Evolutionary conservation across 2,113 vertebrate genomes (phyloP), one percentile per base, ranked within the genome.

Genomic region (Tricholaema leucomelas): DNA sequence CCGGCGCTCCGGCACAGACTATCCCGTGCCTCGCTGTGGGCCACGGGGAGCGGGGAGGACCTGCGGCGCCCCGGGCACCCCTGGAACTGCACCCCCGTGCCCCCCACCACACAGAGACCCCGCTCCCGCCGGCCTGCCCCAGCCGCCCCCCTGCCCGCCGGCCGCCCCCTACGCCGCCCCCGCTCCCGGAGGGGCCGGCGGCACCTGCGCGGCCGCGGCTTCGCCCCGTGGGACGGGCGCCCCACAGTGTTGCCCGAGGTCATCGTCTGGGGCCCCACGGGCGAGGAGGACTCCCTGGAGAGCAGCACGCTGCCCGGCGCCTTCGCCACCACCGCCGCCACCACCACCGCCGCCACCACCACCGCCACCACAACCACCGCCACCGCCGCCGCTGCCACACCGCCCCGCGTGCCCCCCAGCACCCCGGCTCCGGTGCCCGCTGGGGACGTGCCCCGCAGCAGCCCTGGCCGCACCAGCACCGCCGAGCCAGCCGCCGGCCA

Each of bases 191-290:
- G 97, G 83, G 90, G 85, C 5, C 93, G 82, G 67, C 64, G 97
- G 88, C 97, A 97, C 48, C 87, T 96, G 31, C 97, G 88, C 6
- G 92, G 94, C 12, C 38, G 73, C 2, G 35, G 59, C 65, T 96
- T 97, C 7, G 87, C 95, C 50, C 88, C 91, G 3, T 50, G 81
- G 31, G 96, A 93, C 6, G 52, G 94, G 71, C 67, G 96, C 20
- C 90, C 97, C 80, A 98, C 98, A 0, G 84, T 79, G 3, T 88
- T 97, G 89, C 94, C 97, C 1, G 98, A 98, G 85, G 97, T 98
- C 95, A 98, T 98, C 15, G 96, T 97, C 56, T 98, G 98, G 98
- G 98, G 98, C 12, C 97, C 98, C 58, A 98, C 97, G 2, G 97
- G 97, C 6, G 97, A 98, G 16, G 97, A 98, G 95, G 98, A 98